These are phyloP conservation scores for Phyllotreta striolata DNA, from an alignment of 2,888 invertebrate species.

Conservation along the genomic window DNA sequence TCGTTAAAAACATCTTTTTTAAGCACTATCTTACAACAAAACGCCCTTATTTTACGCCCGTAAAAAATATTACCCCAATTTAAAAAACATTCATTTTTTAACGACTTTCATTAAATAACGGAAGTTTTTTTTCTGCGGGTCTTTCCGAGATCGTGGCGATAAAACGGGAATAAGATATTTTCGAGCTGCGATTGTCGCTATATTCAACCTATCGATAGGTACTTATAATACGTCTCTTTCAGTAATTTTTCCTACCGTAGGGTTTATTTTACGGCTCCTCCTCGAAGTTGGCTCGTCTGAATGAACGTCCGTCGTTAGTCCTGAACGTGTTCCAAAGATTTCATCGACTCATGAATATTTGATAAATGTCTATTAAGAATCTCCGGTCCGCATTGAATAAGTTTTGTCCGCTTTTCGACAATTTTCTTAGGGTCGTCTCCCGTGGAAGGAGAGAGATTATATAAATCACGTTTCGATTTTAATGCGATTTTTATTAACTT, in stretches of 20 bases:
- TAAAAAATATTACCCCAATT: no score
- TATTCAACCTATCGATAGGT: conserved; percentile 13
- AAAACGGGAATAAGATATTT: neutral
- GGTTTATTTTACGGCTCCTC: conserved; percentile 25
- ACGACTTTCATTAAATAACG: no score
- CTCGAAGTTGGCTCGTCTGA: conserved; percentile 12
- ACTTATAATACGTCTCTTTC: conserved; percentile 11
- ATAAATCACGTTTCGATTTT: conserved; percentile 12
- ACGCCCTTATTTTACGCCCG: no score
- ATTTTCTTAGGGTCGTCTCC: conserved; percentile 15
- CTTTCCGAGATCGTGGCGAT: no score
- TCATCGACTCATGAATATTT: conserved; percentile 28
- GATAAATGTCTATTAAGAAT: conserved; percentile 25
- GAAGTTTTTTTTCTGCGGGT: no score
- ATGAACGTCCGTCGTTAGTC: conserved; percentile 27
- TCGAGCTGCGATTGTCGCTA: conserved; percentile 5
- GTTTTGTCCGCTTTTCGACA: conserved; percentile 18
- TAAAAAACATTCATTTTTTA: no score
- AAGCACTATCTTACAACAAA: no score
- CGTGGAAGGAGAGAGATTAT: conserved; percentile 1
- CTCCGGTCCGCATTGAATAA: conserved; percentile 3
- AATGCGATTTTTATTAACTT: neutral
- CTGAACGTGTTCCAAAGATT: conserved; percentile 25
- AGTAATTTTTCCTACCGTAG: conserved; percentile 8
- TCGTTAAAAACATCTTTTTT: no score